Base-by-base conservation (phyloP, 2,113 vertebrate species). In the Ctenomys sociabilis region DNA sequence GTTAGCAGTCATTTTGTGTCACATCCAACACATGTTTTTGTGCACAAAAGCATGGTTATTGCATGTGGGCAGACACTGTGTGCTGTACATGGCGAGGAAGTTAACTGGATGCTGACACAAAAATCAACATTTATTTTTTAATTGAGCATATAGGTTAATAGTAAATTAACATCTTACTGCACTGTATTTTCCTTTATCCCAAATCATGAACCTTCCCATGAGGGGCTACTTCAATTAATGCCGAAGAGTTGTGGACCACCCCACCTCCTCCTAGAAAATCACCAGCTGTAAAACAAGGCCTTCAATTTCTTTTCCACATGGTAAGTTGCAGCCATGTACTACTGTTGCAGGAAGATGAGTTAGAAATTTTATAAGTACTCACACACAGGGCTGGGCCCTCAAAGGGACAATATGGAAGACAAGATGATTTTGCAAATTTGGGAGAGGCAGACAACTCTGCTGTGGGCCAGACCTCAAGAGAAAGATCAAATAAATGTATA, bases 51-150 rank as follows among this genome's bases (percentile, higher is more conserved):
- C 3, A 0, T 85, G 40, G 75, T 72, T 88, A 0, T 84, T 90
- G 13, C 78, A 90, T 80, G 22, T 90, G 8, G 63, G 70, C 59
- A 92, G 72, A 59, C 12, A 64, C 43, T 12, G 9, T 72, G 30
- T 85, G 52, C 88, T 64, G 72, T 85, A 28, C 35, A 78, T 11
- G 82, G 72, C 32, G 81, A 64, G 37, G n/a, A 89, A 91, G 93
- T 80, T 84, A 91, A 93, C 5, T 95, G 72, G 73, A 88, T 80
- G 82, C 64, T 82, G 57, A 90, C 30, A 59, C 43, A 85, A 64
- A 93, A 94, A 78, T 89, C 82, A 94, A 92, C 95, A 91, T 93
- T 91, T 77, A 45, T 17, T 89, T 92, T 82, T 26, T 26, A 64
- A 85, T 57, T 88, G 37, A 81, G 52, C 95, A 37, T 40, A 90